Base-by-base conservation (phyloP, 2,113 vertebrate genomes). In the Forbesichthys agassizii region DNA sequence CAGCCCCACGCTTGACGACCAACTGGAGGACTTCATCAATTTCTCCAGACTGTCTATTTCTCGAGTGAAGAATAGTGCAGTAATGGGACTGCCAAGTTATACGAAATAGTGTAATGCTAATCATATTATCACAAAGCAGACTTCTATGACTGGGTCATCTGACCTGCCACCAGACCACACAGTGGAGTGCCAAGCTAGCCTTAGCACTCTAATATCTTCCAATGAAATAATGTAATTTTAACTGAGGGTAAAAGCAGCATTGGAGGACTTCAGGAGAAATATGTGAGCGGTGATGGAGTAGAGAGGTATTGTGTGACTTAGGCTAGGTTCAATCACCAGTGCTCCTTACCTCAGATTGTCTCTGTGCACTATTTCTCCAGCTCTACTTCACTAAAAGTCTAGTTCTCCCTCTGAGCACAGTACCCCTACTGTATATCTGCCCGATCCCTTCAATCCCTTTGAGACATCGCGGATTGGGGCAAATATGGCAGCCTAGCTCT, bases 1-100 rank as follows among this genome's bases (percentile, higher is more conserved):
- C 36, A 60, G 53, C 71, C 70, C 5, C 69, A 70, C 48, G 73
- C 75, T 80, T 73, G 67, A 49, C 75, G 77, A 88, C 76, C 75
- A 59, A 77, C 83, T 74, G 82, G 77, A 47, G 81, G 69, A 83
- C 85, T 91, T 87, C 79, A 88, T 91, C 88, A 88, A 89, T 82
- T 86, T 72, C 70, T 77, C 64, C 66, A 68, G 77, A 80, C 82
- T 74, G 66, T 79, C 67, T 62, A 79, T 79, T 84, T 82, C 78
- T 83, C 66, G 69, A 14, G 71, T 71, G 73, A 63, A 86, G 78
- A 85, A 87, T 77, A 16, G 76, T 33, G 51, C 71, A 77, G 79
- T 81, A 88, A 81, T 75, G 68, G 66, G 73, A 77, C 68, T 76
- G 67, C 33, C 14, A 60, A 82, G 75, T 87, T 82, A 84, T 87